These are phyloP conservation scores for Heliconius congener DNA, from an alignment of 1,140 invertebrate genomes.

Conservation along the genomic window DNA sequence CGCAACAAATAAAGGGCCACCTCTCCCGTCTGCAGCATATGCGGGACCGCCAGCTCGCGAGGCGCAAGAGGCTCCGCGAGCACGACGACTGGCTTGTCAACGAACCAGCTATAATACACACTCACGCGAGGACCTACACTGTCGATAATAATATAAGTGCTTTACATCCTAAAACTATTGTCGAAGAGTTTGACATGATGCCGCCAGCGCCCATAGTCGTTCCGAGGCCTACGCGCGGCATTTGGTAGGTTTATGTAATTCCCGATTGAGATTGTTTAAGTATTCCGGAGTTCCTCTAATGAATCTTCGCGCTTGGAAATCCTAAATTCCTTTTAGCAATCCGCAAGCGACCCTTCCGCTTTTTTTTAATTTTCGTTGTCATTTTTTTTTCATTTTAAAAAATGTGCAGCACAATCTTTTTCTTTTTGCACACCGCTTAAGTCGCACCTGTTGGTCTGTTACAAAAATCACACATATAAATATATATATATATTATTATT, in stretches of 20 bases:
- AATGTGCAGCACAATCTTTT: conserved; percentile 27
- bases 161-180: conserved; percentile 77
- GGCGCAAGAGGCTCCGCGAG: conserved; percentile 52
- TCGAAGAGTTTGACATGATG: conserved; percentile 77
- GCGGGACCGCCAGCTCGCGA: conserved; percentile 65
- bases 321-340: conserved; percentile 44
- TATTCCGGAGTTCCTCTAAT: conserved; percentile 38
- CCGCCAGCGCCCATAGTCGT: conserved; percentile 52
- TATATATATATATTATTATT: background rate
- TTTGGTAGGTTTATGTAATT: conserved; percentile 45
- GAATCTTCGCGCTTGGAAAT: conserved; percentile 41
- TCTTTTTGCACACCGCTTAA: conserved; percentile 9
- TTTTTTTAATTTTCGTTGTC: conserved; percentile 15
- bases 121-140: conserved; percentile 72
- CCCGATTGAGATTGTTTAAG: conserved; percentile 34
- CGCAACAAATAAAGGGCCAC: conserved; percentile 66
- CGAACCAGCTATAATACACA: conserved; percentile 62
- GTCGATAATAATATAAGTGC: conserved; percentile 77
- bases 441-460: background rate
- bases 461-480: background rate
- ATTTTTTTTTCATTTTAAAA: conserved; percentile 15
- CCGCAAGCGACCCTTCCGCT: conserved; percentile 36
- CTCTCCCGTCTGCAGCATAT: conserved; percentile 66
- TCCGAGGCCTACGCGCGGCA: conserved; percentile 48
- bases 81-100: conserved; percentile 66